Evolutionary conservation across 2,888 invertebrate species (phyloP).

Genomic region (Dryomyza anilis): DNA sequence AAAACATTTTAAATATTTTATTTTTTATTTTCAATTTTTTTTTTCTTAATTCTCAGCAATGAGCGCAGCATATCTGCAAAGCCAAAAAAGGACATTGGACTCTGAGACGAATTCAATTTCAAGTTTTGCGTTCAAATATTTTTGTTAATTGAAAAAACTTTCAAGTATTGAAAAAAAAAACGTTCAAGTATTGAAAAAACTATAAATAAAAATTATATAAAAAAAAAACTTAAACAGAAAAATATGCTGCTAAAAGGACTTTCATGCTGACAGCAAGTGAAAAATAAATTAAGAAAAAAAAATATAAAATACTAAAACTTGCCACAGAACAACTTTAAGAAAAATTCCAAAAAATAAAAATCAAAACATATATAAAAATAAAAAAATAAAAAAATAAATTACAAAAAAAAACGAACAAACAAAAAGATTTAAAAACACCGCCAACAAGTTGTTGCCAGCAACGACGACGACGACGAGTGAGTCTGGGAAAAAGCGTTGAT

Average conservation of each 20-base stretch:
- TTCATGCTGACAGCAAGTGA: not conserved
- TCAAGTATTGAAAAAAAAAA: too few species aligned
- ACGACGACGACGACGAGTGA: slow-evolving; percentile 2
- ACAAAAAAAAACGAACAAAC: not conserved
- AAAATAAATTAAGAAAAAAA: not conserved
- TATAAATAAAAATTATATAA: not conserved
- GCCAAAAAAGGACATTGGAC: slow-evolving; percentile 23
- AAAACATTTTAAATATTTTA: not conserved
- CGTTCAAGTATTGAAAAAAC: not conserved
- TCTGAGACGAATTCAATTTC: slow-evolving; percentile 17
- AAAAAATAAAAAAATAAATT: slow-evolving; percentile 7
- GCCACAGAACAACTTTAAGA: slow-evolving; percentile 15
- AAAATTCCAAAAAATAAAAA: slow-evolving; percentile 19
- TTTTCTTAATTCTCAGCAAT: too few species aligned
- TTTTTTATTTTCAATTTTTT: too few species aligned
- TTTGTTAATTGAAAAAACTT: slow-evolving; percentile 15
- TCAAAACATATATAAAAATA: slow-evolving; percentile 7
- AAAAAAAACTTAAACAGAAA: not conserved
- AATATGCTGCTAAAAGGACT: slow-evolving; percentile 12
- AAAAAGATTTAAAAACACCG: slow-evolving; percentile 6
- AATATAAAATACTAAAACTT: slow-evolving; percentile 12
- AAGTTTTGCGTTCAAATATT: slow-evolving; percentile 13
- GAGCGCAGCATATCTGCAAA: slow-evolving; percentile 12
- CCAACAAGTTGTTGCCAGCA: slow-evolving; percentile 12
- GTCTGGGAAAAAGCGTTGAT: slow-evolving; percentile 18